phyloP scores from a whole-genome alignment of 2,888 invertebrate genomes.

The Agelastica alni region DNA sequence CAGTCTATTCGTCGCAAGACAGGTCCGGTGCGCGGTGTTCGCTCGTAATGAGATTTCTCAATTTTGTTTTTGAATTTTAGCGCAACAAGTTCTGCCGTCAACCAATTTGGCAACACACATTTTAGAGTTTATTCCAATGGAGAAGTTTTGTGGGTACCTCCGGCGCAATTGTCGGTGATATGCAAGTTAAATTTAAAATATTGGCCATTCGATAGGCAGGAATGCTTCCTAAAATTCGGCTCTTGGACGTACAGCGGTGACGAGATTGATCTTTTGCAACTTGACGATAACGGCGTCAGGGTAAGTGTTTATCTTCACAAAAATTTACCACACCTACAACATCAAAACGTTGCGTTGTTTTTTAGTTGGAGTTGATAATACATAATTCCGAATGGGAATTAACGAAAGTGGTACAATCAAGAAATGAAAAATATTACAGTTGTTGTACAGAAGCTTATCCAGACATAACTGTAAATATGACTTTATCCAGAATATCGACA shows the following conservation, averaged over 20 bases:
- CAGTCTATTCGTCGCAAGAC: no score
- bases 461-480: conserved; percentile 59
- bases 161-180: conserved; percentile 68
- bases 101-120: conserved; percentile 64
- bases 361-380: conserved; percentile 46
- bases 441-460: conserved; percentile 65
- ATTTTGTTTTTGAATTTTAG: no score
- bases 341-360: conserved; percentile 28
- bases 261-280: conserved; percentile 59
- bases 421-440: conserved; percentile 55
- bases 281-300: conserved; percentile 42
- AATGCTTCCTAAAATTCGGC: conserved; percentile 69
- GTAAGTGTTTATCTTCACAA: neutral
- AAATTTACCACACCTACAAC: no score
- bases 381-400: conserved; percentile 60
- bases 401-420: conserved; percentile 51
- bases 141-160: conserved; percentile 67
- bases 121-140: conserved; percentile 60
- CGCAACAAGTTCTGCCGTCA: conserved; percentile 64
- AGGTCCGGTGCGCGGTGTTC: no score
- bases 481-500: conserved; percentile 61
- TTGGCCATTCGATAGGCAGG: conserved; percentile 79
- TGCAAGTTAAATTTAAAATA: conserved; percentile 68
- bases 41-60: no score
- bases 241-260: conserved; percentile 72